Conservation (phyloP, 1,140 invertebrate genomes). For the Drosophila pseudoobscura region DNA sequence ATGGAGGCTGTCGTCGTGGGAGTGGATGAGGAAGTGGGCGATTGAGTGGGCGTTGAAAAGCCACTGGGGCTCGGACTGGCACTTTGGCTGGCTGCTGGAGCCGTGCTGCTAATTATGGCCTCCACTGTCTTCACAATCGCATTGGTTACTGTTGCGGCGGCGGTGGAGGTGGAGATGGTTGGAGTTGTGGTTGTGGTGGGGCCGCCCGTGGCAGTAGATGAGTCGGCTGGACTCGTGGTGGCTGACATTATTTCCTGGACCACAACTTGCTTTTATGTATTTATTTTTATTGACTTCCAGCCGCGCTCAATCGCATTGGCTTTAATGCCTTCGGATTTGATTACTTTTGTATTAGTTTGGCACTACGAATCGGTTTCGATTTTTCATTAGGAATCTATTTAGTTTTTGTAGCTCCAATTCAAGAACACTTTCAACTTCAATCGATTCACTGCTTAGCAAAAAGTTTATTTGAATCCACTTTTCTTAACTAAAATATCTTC, state of each 20-base stretch:
- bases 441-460: conserved; percentile 1
- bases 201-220: conserved; percentile 11
- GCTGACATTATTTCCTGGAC: conserved; percentile 68
- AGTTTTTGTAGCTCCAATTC: background rate
- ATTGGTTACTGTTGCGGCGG: conserved; percentile 34
- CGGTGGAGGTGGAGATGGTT: background rate
- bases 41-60: conserved; percentile 17
- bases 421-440: conserved; percentile 26
- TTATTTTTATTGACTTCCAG: conserved; percentile 79
- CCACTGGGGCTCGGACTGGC: background rate
- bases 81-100: background rate
- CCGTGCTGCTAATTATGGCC: conserved; percentile 72
- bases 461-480: background rate
- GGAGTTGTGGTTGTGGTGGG: background rate
- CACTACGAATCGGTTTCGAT: conserved; percentile 45
- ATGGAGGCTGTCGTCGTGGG: conserved; percentile 12
- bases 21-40: conserved; percentile 3
- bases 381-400: conserved; percentile 47
- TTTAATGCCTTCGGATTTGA: conserved; percentile 64
- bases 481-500: background rate
- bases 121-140: conserved; percentile 66
- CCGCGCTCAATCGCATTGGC: conserved; percentile 46
- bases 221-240: conserved; percentile 10
- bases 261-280: conserved; percentile 74
- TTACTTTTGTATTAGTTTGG: conserved; percentile 66